Conservation (phyloP, 2,797 vertebrate genomes). For the Dipus sagitta region DNA sequence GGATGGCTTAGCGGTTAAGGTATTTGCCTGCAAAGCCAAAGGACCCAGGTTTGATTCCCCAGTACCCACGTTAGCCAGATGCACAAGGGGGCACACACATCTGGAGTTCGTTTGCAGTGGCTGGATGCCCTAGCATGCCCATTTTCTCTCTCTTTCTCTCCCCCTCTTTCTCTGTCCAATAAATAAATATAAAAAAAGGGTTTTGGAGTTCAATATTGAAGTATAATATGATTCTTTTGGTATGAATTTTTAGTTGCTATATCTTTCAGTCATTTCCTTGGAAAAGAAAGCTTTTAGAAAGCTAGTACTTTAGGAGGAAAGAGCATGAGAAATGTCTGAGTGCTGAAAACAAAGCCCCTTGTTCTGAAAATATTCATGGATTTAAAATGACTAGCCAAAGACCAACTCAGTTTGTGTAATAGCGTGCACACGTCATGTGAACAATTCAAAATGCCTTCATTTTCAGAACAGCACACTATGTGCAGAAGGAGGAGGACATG, state of each 20-base stretch:
- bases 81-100: too few relatives aligned
- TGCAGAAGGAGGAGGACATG: neutral
- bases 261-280: neutral
- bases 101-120: too few relatives aligned
- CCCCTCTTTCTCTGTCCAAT: too few relatives aligned
- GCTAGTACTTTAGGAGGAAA: neutral
- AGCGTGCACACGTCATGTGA: neutral
- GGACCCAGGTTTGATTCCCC: too few relatives aligned
- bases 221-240: neutral
- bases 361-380: constrained; percentile 2
- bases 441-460: constrained; percentile 15
- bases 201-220: neutral
- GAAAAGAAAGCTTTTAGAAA: constrained; percentile 11
- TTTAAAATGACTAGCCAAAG: constrained; percentile 48
- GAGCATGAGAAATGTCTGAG: neutral
- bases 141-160: too few relatives aligned
- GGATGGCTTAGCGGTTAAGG: too few relatives aligned
- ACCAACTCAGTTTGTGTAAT: neutral
- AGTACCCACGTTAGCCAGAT: too few relatives aligned
- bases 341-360: constrained; percentile 28
- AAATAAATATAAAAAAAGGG: too few relatives aligned
- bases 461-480: constrained; percentile 4
- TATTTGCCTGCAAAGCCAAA: too few relatives aligned
- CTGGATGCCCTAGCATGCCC: too few relatives aligned
- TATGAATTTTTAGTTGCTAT: constrained; percentile 6